Conservation (phyloP, 2,797 vertebrate genomes). For the Darevskia nairensis region DNA sequence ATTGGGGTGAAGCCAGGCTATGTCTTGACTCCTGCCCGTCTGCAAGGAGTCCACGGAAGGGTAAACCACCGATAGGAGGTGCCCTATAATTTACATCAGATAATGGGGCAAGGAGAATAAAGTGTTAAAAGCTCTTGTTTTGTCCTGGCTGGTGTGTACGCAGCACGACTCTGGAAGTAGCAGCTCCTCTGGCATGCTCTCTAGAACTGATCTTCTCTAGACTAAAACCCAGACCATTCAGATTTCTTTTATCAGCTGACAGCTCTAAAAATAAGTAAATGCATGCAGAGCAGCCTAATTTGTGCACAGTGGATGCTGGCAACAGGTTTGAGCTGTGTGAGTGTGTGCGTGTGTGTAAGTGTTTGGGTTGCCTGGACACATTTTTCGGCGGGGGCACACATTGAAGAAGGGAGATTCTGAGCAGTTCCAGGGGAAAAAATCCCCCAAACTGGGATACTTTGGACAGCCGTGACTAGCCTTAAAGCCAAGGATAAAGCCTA, state of each 20-base stretch:
- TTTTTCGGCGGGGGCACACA: not conserved
- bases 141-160: no score
- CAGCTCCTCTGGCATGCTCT: no score
- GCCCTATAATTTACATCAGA: no score
- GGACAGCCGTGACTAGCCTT: not conserved
- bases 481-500: not conserved
- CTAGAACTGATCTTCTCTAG: no score
- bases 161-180: no score
- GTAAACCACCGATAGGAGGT: no score
- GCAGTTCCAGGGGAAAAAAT: not conserved
- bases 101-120: no score
- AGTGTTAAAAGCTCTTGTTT: no score
- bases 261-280: not conserved
- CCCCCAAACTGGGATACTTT: not conserved
- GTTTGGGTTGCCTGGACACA: not conserved
- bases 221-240: no score
- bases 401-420: not conserved
- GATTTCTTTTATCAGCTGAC: not conserved
- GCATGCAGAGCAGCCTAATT: not conserved
- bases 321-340: not conserved
- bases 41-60: no score
- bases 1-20: no score
- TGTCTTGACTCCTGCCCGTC: no score
- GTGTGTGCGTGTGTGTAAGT: not conserved
- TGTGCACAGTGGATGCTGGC: not conserved